Evolutionary conservation across 1,140 invertebrate species (phyloP), one percentile per base, ranked within the genome.

Genomic region (Plectus sambesii): DNA sequence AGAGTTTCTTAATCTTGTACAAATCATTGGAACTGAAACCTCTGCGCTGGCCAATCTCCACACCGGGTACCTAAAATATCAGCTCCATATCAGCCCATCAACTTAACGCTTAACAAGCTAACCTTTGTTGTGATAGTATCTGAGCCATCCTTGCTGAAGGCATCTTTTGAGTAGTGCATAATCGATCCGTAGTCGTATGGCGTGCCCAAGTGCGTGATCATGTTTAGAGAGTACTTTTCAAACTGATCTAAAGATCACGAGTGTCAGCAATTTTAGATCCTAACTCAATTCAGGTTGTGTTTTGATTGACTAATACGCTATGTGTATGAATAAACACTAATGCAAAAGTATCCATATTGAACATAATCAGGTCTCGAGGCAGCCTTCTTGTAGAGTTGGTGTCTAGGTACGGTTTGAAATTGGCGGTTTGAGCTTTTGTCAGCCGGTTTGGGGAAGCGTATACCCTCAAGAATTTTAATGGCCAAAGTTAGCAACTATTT

Each of bases 91-190:
- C n/a, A n/a, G n/a, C n/a, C n/a, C n/a, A n/a, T n/a, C n/a, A n/a
- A n/a, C n/a, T n/a, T n/a, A n/a, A n/a, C n/a, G n/a, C n/a, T n/a
- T n/a, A n/a, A n/a, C n/a, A n/a, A n/a, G 1, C 33, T 22, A 27
- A 45, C 44, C n/a, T 47, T 47, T 2, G 63, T 60, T 25, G 65
- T 56, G 22, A 73, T 66, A 4, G 73, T 74, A 2, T 65, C 60
- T 24, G 60, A 59, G 0, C 42, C 38, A 35, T 72, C 65, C 26
- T 44, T 59, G 42, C 65, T 59, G 51, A 73, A 72, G 5, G 72
- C 63, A 24, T 64, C 66, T 38, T 65, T 55, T 19, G 62, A 60
- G 50, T 74, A 74, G 48, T 74, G 73, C 70, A 74, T 71, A 19
- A 74, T 55, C 12, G 68, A 70, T 3, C 60, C 62, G 42, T 71